These are phyloP conservation scores for Cyphomyrmex costatus DNA, from an alignment of 1,140 invertebrate genomes.

Conservation along the genomic window DNA sequence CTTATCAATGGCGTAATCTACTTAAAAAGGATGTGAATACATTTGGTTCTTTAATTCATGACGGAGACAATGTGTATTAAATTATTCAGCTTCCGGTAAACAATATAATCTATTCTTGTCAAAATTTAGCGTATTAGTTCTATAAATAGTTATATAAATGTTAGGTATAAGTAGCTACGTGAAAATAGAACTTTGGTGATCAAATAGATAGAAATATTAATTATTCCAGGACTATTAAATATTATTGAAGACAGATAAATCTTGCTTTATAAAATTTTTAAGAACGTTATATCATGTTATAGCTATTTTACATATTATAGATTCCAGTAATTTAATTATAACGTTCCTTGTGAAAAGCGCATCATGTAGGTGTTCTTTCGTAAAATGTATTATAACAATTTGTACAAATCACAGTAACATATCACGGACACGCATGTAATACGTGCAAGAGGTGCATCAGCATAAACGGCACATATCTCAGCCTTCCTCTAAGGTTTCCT, in stretches of 20 bases:
- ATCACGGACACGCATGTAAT: constrained; percentile 3
- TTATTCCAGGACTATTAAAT: not conserved
- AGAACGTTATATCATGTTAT: not conserved
- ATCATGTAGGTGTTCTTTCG: not conserved
- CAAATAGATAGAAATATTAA: not conserved
- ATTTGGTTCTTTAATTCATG: constrained; percentile 21
- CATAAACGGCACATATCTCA: constrained; percentile 47
- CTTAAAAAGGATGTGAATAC: not conserved
- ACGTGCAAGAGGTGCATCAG: constrained; percentile 42
- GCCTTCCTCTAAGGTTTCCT: constrained; percentile 17
- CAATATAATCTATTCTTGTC: not conserved
- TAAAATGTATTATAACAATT: constrained; percentile 17
- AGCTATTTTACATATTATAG: not conserved
- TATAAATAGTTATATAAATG: not conserved
- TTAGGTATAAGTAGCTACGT: not conserved
- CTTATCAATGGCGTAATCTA: not conserved
- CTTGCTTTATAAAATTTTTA: not conserved
- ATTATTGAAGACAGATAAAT: not conserved
- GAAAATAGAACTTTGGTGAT: not conserved
- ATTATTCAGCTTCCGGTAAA: not conserved
- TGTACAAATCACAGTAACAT: constrained; percentile 33
- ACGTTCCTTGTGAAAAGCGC: not conserved
- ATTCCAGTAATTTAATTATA: constrained; percentile 12
- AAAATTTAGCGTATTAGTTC: not conserved
- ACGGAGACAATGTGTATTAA: not conserved